These are phyloP conservation scores for Tetranychus cinnabarinus DNA, from an alignment of 1,140 invertebrate species.

Conservation along the genomic window DNA sequence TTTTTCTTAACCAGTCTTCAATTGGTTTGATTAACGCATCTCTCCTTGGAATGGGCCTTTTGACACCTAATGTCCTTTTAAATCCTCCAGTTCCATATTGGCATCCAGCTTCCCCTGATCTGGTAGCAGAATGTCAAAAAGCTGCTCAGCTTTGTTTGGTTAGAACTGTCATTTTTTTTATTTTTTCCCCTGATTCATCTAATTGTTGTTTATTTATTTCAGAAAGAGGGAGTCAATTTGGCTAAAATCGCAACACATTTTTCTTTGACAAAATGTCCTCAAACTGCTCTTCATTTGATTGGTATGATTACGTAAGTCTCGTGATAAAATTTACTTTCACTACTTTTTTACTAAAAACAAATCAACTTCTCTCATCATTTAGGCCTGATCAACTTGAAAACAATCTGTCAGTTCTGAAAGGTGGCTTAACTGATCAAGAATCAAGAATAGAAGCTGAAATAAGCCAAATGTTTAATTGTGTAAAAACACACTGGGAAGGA, in stretches of 20 bases:
- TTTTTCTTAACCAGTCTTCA: constrained; percentile 21
- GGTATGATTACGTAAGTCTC: too few relatives aligned
- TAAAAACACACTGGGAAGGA: constrained; percentile 1
- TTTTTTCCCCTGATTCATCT: too few relatives aligned
- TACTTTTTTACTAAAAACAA: too few relatives aligned
- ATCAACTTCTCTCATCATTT: too few relatives aligned
- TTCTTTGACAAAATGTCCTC: too few relatives aligned
- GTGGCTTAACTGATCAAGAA: constrained; percentile 16
- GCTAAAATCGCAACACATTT: too few relatives aligned
- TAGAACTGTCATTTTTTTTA: neutral
- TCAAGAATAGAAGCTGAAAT: neutral
- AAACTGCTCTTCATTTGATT: too few relatives aligned
- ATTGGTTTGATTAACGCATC: constrained; percentile 62
- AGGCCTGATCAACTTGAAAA: constrained; percentile 12
- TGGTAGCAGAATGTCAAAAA: constrained; percentile 29
- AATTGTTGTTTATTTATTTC: too few relatives aligned
- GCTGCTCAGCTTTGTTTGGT: constrained; percentile 22
- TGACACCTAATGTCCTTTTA: constrained; percentile 30
- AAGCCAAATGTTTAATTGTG: neutral
- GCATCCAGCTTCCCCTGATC: constrained; percentile 48
- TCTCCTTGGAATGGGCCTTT: constrained; percentile 48
- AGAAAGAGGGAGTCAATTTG: too few relatives aligned
- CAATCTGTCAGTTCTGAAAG: constrained; percentile 15
- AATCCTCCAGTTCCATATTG: constrained; percentile 28
- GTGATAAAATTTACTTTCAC: too few relatives aligned